These are phyloP conservation scores for Clarias laeviceps DNA, from an alignment of 2,797 vertebrate species.

Conservation along the genomic window DNA sequence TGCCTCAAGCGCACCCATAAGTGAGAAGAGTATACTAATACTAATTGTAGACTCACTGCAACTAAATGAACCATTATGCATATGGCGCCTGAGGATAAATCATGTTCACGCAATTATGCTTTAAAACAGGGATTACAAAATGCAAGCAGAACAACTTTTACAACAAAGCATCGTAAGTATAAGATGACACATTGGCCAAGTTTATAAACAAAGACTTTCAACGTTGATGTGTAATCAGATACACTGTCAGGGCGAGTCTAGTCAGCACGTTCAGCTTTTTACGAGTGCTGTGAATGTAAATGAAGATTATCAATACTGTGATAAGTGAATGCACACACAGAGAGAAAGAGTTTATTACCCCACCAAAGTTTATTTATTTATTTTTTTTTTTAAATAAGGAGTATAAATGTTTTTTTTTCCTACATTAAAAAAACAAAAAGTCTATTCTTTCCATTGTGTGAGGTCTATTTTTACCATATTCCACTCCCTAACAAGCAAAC, in stretches of 20 bases:
- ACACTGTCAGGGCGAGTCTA: not conserved
- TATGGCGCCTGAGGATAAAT: too few relatives aligned
- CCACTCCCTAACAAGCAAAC: too few relatives aligned
- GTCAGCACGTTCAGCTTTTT: not conserved
- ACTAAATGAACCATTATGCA: too few relatives aligned
- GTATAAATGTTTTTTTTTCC: not conserved
- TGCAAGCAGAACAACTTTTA: too few relatives aligned
- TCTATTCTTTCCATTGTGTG: not conserved
- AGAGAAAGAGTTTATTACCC: not conserved
- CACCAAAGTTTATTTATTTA: not conserved
- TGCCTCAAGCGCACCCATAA: too few relatives aligned
- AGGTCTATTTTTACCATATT: not conserved
- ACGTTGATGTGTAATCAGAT: not conserved
- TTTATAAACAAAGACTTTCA: too few relatives aligned
- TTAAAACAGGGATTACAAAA: not conserved
- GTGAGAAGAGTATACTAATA: too few relatives aligned
- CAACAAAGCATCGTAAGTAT: not conserved
- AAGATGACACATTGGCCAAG: too few relatives aligned
- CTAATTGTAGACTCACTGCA: too few relatives aligned
- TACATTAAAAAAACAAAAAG: not conserved
- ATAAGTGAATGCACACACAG: not conserved
- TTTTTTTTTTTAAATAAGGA: not conserved
- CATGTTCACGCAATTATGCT: not conserved
- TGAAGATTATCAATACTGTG: not conserved
- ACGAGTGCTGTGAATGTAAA: not conserved